phyloP scores from a whole-genome alignment of 2,888 invertebrate genomes.

The Polydrusus pterygomalis region DNA sequence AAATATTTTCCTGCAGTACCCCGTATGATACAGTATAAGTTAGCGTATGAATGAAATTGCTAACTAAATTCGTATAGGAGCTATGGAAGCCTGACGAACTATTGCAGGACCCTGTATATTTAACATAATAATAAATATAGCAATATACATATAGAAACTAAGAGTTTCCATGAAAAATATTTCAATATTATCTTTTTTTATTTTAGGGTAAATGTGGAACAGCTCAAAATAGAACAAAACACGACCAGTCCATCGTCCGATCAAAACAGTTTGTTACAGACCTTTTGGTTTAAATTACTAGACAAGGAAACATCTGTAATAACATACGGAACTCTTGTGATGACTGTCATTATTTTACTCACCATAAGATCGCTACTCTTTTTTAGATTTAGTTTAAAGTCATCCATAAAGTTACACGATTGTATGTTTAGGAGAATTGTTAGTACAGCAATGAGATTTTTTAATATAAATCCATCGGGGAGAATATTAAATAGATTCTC shows the following conservation, averaged over 20 bases:
- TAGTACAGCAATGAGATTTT: conserved; percentile 79
- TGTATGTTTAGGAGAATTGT: conserved; percentile 28
- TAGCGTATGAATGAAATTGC: no score
- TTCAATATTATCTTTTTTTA: neutral
- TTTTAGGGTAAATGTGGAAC: conserved; percentile 37
- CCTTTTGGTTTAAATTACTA: conserved; percentile 41
- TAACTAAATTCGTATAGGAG: no score
- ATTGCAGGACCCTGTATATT: no score
- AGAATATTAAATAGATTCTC: conserved; percentile 82
- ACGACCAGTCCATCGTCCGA: neutral
- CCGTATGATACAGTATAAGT: no score
- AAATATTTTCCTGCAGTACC: no score
- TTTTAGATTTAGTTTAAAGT: conserved; percentile 73
- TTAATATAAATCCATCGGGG: conserved; percentile 80
- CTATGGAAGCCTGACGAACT: no score
- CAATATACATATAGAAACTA: no score
- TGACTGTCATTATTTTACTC: conserved; percentile 69
- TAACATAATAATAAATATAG: no score
- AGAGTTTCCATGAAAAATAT: neutral
- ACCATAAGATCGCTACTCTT: conserved; percentile 73
- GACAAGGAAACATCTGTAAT: conserved; percentile 67
- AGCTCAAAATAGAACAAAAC: conserved; percentile 13
- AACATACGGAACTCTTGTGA: conserved; percentile 61
- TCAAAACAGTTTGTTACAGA: neutral
- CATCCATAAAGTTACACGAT: conserved; percentile 75